Conservation (phyloP, 2,113 vertebrate genomes). For the Clupea harengus region DNA sequence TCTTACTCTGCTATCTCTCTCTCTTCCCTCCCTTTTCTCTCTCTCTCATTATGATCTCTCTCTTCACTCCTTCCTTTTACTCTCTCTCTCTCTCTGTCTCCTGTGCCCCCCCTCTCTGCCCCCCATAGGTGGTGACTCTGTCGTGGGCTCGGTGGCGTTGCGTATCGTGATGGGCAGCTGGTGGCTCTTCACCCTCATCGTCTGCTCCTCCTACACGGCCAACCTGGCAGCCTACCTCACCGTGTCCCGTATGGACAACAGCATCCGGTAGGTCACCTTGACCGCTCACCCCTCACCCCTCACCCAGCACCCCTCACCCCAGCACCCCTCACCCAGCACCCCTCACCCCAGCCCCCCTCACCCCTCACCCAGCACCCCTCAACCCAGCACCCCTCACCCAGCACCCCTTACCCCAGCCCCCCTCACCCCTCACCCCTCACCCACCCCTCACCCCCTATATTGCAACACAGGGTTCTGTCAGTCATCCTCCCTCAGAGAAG, state of each 20-base stretch:
- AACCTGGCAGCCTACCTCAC: conserved; percentile 96
- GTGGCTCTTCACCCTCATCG: conserved; percentile 98
- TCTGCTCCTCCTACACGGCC: conserved; percentile 96
- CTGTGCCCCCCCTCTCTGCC: neutral
- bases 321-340: neutral
- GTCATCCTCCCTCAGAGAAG: too few relatives aligned
- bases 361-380: neutral
- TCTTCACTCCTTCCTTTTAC: too few relatives aligned
- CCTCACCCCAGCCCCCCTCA: neutral
- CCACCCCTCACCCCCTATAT: too few relatives aligned
- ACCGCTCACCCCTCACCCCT: neutral
- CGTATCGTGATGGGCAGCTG: conserved; percentile 98
- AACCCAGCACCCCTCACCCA: neutral
- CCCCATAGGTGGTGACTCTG: conserved; percentile 80
- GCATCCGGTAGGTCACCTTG: conserved; percentile 72
- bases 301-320: conserved; percentile 5
- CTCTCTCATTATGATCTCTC: neutral
- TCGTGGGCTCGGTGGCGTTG: conserved; percentile 85
- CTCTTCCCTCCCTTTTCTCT: too few relatives aligned
- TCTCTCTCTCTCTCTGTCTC: conserved; percentile 12
- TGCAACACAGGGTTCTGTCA: neutral
- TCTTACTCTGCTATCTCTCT: too few relatives aligned
- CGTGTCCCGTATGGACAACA: conserved; percentile 87
- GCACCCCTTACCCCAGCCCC: neutral
- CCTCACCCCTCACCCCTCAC: neutral